Evolutionary conservation across 2,888 invertebrate species (phyloP).

Genomic region (Oxyteleia sp.): DNA sequence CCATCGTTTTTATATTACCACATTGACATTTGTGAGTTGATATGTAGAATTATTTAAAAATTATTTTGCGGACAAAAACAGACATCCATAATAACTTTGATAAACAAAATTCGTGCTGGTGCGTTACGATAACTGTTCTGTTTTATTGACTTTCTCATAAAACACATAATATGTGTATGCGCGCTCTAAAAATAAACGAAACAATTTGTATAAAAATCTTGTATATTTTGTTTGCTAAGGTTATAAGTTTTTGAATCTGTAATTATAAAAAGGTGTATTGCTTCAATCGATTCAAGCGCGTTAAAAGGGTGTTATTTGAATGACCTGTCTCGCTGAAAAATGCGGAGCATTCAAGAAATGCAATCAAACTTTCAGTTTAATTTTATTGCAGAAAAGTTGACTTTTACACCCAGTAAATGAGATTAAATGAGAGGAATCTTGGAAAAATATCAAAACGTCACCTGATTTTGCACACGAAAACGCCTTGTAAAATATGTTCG

Average conservation of each 20-base stretch:
- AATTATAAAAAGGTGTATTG: conserved; percentile 58
- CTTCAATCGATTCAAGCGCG: conserved; percentile 39
- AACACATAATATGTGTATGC: conserved; percentile 2
- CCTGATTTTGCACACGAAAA: too few relatives aligned
- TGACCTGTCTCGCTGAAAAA: conserved; percentile 47
- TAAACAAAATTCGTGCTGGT: conserved; percentile 38
- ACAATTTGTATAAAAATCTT: conserved; percentile 46
- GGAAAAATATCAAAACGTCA: too few relatives aligned
- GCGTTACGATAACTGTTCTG: background rate
- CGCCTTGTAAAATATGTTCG: too few relatives aligned
- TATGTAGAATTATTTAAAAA: too few relatives aligned
- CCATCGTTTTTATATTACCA: too few relatives aligned
- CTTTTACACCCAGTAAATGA: conserved; percentile 43
- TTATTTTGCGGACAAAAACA: too few relatives aligned
- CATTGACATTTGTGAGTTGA: too few relatives aligned
- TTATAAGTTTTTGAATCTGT: conserved; percentile 46
- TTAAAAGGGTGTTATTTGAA: conserved; percentile 59
- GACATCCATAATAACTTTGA: conserved; percentile 2
- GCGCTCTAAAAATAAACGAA: conserved; percentile 17
- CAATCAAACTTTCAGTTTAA: conserved; percentile 64
- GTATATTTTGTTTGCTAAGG: conserved; percentile 22
- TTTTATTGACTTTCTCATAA: conserved; percentile 43
- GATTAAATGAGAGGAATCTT: conserved; percentile 45
- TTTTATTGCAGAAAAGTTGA: conserved; percentile 56
- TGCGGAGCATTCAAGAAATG: conserved; percentile 58